These are phyloP conservation scores for Gorsachius magnificus DNA, from an alignment of 2,797 vertebrate species.

Conservation along the genomic window DNA sequence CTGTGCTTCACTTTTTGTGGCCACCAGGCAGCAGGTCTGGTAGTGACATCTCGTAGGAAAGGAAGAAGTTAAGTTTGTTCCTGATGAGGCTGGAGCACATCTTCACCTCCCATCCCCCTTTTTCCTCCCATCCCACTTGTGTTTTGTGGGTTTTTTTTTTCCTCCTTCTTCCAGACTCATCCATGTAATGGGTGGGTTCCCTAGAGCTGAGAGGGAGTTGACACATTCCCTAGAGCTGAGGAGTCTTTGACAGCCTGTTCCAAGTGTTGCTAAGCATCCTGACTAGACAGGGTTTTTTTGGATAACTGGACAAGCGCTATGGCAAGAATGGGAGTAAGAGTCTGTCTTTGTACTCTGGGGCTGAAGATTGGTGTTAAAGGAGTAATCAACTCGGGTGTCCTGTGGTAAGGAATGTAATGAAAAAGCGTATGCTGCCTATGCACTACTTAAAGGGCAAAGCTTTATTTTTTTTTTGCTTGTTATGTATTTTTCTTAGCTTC, in stretches of 20 bases:
- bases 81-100: not conserved
- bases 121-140: not conserved
- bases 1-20: not conserved
- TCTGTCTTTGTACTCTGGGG: not conserved
- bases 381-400: too few species aligned
- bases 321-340: not conserved
- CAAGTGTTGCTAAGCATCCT: not conserved
- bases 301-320: not conserved
- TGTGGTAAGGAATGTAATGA: not conserved
- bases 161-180: too few species aligned
- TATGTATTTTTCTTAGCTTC: not conserved
- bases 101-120: not conserved
- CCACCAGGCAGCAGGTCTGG: not conserved
- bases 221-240: not conserved
- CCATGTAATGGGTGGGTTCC: not conserved
- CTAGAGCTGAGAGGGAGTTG: not conserved
- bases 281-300: not conserved
- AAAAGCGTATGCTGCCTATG: not conserved
- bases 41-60: not conserved
- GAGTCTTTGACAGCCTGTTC: not conserved
- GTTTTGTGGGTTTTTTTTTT: too few species aligned
- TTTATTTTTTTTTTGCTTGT: not conserved
- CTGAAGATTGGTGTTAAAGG: not conserved
- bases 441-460: not conserved
- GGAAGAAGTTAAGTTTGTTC: not conserved